These are phyloP conservation scores for Hydractinia symbiolongicarpus DNA, from an alignment of 30 jellyfish, hydroid and myxozoan species.

Conservation along the genomic window DNA sequence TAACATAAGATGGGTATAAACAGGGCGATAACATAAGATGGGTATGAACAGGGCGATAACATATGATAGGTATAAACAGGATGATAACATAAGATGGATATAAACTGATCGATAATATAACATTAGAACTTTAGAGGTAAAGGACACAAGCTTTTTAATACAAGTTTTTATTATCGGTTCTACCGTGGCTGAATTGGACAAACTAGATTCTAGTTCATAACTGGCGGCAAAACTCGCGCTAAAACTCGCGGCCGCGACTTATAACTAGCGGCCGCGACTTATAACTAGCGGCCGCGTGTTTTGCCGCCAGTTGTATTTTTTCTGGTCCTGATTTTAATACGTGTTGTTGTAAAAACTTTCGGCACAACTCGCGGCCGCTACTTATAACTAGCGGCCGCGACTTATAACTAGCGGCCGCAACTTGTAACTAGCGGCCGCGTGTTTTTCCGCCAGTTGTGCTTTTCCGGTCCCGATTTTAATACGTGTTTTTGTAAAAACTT, in stretches of 20 bases:
- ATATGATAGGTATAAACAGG: no score
- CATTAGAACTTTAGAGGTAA: no score
- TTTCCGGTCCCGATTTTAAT: neutral
- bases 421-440: neutral
- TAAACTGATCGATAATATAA: no score
- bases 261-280: neutral
- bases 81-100: no score
- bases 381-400: neutral
- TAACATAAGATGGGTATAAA: no score
- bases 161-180: no score
- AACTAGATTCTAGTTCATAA: neutral
- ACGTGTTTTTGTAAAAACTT: neutral
- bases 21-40: no score
- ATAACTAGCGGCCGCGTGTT: constrained; percentile 1
- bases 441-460: neutral
- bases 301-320: neutral
- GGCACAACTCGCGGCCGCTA: neutral
- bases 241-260: no score
- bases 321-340: neutral
- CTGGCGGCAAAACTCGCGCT: neutral
- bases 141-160: no score
- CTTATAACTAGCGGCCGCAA: neutral
- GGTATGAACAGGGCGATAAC: no score
- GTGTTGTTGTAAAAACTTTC: neutral
- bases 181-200: constrained; percentile 13